Percentiles rank a stretch among this genome's conserved stretches.
Conservation (phyloP, 2,888 invertebrate species). For the Idaea biselata region DNA sequence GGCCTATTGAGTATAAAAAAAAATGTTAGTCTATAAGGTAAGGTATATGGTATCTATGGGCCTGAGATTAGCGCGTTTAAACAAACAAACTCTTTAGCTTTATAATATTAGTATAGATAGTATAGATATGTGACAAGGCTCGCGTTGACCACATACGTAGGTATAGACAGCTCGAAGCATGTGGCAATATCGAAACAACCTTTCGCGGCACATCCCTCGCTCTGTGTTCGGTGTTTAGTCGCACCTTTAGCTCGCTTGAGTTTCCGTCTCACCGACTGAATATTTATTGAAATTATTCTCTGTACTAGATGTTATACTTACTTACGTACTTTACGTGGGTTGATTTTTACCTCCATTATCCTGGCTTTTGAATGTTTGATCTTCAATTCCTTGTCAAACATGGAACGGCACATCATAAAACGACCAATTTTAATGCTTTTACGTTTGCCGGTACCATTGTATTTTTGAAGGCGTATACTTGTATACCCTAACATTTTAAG, state of each 20-base stretch:
- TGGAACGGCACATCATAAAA: not conserved
- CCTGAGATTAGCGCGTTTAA: too few relatives aligned
- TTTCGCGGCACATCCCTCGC: too few relatives aligned
- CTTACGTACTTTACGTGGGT: not conserved
- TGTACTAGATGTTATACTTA: not conserved
- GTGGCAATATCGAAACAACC: too few relatives aligned
- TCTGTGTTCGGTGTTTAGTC: not conserved
- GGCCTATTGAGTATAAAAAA: too few relatives aligned
- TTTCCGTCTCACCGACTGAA: not conserved
- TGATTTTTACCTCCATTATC: conserved; percentile 18
- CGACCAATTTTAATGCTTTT: not conserved
- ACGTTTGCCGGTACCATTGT: not conserved
- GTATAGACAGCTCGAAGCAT: too few relatives aligned
- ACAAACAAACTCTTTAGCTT: too few relatives aligned
- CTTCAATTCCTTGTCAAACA: conserved; percentile 4
- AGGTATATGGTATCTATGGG: too few relatives aligned
- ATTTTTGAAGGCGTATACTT: not conserved
- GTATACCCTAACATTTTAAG: too few relatives aligned
- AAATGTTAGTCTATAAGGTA: too few relatives aligned
- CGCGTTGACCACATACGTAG: too few relatives aligned
- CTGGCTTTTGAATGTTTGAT: conserved; percentile 9
- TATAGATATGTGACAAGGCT: too few relatives aligned
- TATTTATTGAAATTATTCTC: not conserved
- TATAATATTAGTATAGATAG: too few relatives aligned
- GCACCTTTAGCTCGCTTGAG: not conserved